phyloP scores from a whole-genome alignment of 2,113 vertebrate species.

The Myxocyprinus asiaticus region DNA sequence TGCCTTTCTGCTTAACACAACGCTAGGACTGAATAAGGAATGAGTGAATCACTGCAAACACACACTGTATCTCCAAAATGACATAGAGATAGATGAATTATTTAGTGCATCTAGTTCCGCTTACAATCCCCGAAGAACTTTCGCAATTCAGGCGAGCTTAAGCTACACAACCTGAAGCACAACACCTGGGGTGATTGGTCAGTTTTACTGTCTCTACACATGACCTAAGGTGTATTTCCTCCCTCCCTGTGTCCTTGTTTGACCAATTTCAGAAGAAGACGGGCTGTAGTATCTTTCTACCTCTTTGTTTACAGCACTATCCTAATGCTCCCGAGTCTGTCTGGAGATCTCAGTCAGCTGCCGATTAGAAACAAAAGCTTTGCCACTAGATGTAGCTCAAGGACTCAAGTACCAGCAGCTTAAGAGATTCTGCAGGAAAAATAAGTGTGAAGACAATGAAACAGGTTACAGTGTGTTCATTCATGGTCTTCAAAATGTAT shows the following conservation, averaged over 20 bases:
- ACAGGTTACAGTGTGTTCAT: constrained; percentile 34
- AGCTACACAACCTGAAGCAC: background rate
- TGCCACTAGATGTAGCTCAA: constrained; percentile 81
- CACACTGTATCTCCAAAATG: constrained; percentile 16
- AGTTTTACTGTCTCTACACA: constrained; percentile 4
- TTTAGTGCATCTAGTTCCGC: constrained; percentile 43
- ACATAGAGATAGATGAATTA: constrained; percentile 43
- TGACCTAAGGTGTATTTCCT: background rate
- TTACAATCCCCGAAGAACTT: background rate
- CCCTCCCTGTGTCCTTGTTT: background rate
- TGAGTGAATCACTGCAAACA: constrained; percentile 21
- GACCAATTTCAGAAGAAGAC: background rate
- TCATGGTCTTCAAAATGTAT: constrained; percentile 16
- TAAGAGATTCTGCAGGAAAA: constrained; percentile 30
- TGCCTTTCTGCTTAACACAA: constrained; percentile 42
- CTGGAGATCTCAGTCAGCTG: constrained; percentile 16
- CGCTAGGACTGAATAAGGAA: constrained; percentile 36
- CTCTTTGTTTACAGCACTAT: background rate
- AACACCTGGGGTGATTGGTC: constrained; percentile 7
- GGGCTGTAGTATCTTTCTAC: constrained; percentile 6
- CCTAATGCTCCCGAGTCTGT: background rate
- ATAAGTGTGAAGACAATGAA: constrained; percentile 47
- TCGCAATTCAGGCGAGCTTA: constrained; percentile 5
- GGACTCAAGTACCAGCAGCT: constrained; percentile 65
- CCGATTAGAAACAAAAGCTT: constrained; percentile 39